Percentiles rank a stretch among this genome's conserved stretches.
These are phyloP conservation scores for Amniataba percoides DNA, from an alignment of 2,797 vertebrate genomes.

Conservation along the genomic window DNA sequence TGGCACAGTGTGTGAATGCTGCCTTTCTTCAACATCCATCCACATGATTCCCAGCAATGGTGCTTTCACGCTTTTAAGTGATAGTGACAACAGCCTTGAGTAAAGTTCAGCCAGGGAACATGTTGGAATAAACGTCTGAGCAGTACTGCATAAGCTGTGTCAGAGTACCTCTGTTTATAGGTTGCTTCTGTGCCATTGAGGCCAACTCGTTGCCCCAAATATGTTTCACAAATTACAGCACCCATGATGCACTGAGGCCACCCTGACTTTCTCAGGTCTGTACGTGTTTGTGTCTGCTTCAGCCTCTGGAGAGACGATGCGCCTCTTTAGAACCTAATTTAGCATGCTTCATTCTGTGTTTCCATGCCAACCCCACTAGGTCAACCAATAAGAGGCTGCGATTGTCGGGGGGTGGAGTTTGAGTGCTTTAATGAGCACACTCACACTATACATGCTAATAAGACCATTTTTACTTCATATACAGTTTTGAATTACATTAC, in stretches of 20 bases:
- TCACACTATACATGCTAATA: conserved; percentile 49
- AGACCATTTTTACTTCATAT: conserved; percentile 15
- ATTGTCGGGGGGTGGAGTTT: conserved; percentile 64
- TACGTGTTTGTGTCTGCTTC: conserved; percentile 71
- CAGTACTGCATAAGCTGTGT: conserved; percentile 21
- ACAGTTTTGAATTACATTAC: neutral
- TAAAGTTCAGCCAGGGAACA: conserved; percentile 25
- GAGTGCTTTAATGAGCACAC: conserved; percentile 66
- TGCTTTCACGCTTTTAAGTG: conserved; percentile 48
- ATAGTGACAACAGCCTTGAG: conserved; percentile 43
- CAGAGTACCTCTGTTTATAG: conserved; percentile 11
- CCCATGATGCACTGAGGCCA: conserved; percentile 57
- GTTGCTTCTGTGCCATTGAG: conserved; percentile 27
- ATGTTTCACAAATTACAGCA: conserved; percentile 57
- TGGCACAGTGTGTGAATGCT: conserved; percentile 48
- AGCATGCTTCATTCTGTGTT: conserved; percentile 83
- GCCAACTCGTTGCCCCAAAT: conserved; percentile 34
- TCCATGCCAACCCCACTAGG: conserved; percentile 87
- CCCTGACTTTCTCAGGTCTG: conserved; percentile 38
- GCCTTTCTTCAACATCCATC: conserved; percentile 60
- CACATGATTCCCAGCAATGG: conserved; percentile 68
- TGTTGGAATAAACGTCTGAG: conserved; percentile 28
- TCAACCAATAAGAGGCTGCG: conserved; percentile 82
- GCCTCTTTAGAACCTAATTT: conserved; percentile 82
- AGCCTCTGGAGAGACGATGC: conserved; percentile 73